Evolutionary conservation across 1,140 invertebrate genomes (phyloP).

Genomic region (Drosophila nebulosa): DNA sequence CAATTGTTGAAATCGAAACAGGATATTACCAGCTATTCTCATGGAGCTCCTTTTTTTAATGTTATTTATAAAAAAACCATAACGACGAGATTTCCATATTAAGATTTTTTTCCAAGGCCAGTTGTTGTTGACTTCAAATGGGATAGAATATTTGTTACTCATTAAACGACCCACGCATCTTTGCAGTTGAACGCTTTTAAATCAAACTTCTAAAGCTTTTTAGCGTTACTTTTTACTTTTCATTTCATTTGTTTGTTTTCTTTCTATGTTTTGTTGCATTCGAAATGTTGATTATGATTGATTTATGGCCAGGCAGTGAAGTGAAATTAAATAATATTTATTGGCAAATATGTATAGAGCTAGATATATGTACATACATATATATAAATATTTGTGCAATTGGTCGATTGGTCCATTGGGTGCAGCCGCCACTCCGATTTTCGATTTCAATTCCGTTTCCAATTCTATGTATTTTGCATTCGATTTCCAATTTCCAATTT

Average conservation of each 20-base stretch:
- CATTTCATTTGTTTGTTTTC: conserved; percentile 17
- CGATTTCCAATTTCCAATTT: conserved; percentile 17
- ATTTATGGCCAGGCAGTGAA: conserved; percentile 39
- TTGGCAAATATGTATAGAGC: conserved; percentile 20
- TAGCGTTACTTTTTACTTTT: not conserved
- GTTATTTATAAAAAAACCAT: no score
- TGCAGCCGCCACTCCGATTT: conserved; percentile 8
- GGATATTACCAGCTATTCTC: no score
- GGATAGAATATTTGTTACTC: not conserved
- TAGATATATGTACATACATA: no score
- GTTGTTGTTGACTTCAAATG: no score
- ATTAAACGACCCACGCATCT: not conserved
- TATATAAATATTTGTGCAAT: not conserved
- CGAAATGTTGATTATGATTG: conserved; percentile 71
- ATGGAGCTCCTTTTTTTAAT: no score
- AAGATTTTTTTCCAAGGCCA: no score
- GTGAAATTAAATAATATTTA: conserved; percentile 54
- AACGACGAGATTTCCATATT: no score
- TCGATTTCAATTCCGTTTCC: conserved; percentile 7
- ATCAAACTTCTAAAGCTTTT: not conserved
- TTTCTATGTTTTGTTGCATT: conserved; percentile 8
- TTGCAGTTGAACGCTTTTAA: not conserved
- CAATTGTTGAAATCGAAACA: no score
- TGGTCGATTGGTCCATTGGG: conserved; percentile 16
- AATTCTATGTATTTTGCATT: no score